Evolutionary conservation across 1,140 invertebrate genomes (phyloP), one percentile per base, ranked within the genome.

Genomic region (Samia ricini): DNA sequence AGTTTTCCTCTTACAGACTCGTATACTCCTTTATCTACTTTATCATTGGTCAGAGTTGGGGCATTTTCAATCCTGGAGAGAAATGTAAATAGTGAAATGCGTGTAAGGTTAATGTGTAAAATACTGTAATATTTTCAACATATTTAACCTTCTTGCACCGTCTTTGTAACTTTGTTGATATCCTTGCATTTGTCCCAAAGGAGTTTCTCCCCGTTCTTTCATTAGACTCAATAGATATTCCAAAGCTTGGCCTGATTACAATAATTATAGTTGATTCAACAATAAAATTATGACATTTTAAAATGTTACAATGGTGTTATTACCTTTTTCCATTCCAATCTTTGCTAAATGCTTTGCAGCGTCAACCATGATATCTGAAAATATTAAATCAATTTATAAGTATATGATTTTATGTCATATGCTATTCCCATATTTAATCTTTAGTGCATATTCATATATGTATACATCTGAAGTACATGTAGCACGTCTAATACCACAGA

Each of bases 331-430:
- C 5, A 49, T 66, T 51, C 76, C 83, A 51, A 76, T 22, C 61
- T 79, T 80, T 21, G 83, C 83, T 26, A 86, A 75, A 72, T 83
- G 79, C 49, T 72, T 77, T 4, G 81, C 67, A 49, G 81, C 82
- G 8, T 81, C 77, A 7, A 63, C 65, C 68, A 83, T 79, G 5
- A 78, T 80, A n/a, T 51, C 83, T 86, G 56, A 58, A 77, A 61
- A 66, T 12, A 15, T 60, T 24, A 49, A n/a, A 18, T 36, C 26
- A 19, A 15, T 42, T 42, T 42, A 42, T n/a, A n/a, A n/a, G n/a
- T n/a, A n/a, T n/a, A n/a, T n/a, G n/a, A n/a, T n/a, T n/a, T n/a
- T n/a, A n/a, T n/a, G n/a, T n/a, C n/a, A n/a, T n/a, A n/a, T n/a
- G n/a, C n/a, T n/a, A n/a, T n/a, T n/a, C n/a, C n/a, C n/a, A n/a